A percentile compares a stretch with the other conserved stretches of the same genome.
phyloP scores from a whole-genome alignment of 2,888 invertebrate genomes.

The Diarsia dahlii region DNA sequence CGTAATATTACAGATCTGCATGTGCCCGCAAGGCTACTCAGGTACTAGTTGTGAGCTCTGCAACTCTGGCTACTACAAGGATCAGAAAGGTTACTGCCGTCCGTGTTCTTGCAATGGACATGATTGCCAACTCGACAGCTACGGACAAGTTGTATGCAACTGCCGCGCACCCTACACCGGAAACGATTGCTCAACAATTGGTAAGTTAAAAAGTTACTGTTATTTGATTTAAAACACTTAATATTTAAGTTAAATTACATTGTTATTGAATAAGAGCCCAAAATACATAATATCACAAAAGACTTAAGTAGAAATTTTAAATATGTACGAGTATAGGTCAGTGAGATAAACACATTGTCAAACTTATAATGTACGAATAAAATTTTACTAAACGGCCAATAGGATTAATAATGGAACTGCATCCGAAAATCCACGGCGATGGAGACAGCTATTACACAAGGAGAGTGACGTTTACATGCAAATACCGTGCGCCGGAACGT shows the following conservation, averaged over 20 bases:
- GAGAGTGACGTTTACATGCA: constrained; percentile 81
- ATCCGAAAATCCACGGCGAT: constrained; percentile 79
- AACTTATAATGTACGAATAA: constrained; percentile 38
- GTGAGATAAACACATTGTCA: not conserved
- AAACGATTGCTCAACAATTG: constrained; percentile 89
- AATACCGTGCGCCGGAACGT: constrained; percentile 84
- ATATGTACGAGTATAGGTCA: not conserved
- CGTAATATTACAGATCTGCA: constrained; percentile 90
- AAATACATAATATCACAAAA: not conserved
- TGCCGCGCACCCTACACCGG: constrained; percentile 94
- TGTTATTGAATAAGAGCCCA: not conserved
- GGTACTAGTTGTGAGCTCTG: constrained; percentile 97
- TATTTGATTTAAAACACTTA: not conserved
- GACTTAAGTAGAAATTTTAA: not conserved
- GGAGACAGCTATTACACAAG: constrained; percentile 67
- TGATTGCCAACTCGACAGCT: constrained; percentile 91
- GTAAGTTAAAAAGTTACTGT: constrained; percentile 65
- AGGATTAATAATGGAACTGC: constrained; percentile 88
- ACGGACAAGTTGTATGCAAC: constrained; percentile 92
- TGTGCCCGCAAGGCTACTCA: constrained; percentile 95
- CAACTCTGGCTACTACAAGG: constrained; percentile 93
- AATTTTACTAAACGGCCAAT: constrained; percentile 66
- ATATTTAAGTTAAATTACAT: not conserved
- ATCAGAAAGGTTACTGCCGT: constrained; percentile 91
- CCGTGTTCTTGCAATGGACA: constrained; percentile 95